Evolutionary conservation across 2,797 vertebrate species (phyloP).

Genomic region (Peromyscus aztecus): DNA sequence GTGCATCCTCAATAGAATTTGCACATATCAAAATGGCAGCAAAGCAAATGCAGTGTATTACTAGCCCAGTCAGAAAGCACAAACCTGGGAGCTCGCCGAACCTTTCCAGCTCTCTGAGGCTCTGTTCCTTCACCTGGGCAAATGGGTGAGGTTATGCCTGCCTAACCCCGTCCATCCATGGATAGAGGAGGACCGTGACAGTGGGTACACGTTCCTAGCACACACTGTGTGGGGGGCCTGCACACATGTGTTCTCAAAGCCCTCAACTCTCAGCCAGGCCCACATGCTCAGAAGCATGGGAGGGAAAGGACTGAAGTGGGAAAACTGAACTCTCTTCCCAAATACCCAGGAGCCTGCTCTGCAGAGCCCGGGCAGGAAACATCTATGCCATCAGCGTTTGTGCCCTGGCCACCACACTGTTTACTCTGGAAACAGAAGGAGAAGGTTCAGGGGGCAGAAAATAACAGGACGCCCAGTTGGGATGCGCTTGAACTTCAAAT

Average conservation of each 20-base stretch:
- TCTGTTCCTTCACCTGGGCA: neutral
- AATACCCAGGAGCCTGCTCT: neutral
- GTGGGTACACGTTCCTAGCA: neutral
- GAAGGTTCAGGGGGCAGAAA: neutral
- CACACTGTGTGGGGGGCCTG: neutral
- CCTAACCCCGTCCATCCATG: neutral
- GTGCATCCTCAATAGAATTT: neutral
- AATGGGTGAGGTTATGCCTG: neutral
- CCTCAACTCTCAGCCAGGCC: neutral
- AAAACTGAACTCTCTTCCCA: neutral
- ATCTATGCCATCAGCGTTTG: neutral
- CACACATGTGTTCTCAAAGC: neutral
- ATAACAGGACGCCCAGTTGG: neutral
- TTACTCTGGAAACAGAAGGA: neutral
- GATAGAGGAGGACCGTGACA: neutral
- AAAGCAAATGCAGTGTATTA: neutral
- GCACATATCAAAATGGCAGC: neutral
- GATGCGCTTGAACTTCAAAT: slow-evolving; percentile 43
- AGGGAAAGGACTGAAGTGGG: neutral
- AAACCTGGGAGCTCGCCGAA: neutral
- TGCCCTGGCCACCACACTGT: neutral
- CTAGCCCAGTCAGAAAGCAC: neutral
- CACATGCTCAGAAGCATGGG: neutral
- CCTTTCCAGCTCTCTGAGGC: neutral
- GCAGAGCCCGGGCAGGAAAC: neutral